Evolutionary conservation across 2,888 invertebrate species (phyloP), one percentile per base, ranked within the genome.

Genomic region (Eulithis prunata): DNA sequence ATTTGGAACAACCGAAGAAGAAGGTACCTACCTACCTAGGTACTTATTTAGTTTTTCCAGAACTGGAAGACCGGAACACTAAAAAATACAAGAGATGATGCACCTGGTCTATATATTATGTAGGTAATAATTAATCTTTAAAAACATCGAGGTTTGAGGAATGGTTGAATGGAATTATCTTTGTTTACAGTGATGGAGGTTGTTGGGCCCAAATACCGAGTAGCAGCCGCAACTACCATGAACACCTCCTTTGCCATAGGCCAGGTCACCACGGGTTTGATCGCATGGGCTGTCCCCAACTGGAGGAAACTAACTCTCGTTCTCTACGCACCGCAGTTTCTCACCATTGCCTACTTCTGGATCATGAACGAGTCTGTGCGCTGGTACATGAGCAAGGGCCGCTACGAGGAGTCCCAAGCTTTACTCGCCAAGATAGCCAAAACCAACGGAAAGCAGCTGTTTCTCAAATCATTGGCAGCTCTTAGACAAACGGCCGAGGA

Each of bases 351-450:
- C 4, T 96, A 95, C 77, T 94, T 95, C 72, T 96, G 96, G 95
- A 77, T 96, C 10, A 87, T 96, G 68, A 94, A 95, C 0, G 96
- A 96, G 85, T 96, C 96, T 11, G 93, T 96, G 1, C 94, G 97
- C 68, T 97, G 97, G 97, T 94, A 97, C 58, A 87, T 97, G 73
- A 95, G 95, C 62, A 95, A 96, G 78, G 95, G 95, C 0, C 93
- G 95, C 64, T 94, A 94, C 68, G 94, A 95, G 13, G 94, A 95
- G 71, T 96, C 96, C 0, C 94, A 95, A 73, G 84, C 83, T 14
- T 94, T 96, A 2, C 86, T 96, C 8, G 92, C 93, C 52, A 93
- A 91, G 68, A 95, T 96, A 4, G 95, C 96, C 0, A 87, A 85
- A 71, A 86, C 95, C 0, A 96, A 96, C 71, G 93, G 92, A 10